Evolutionary conservation across 1,140 invertebrate genomes (phyloP), one percentile per base, ranked within the genome.

Genomic region (Himalopsyche phryganea): DNA sequence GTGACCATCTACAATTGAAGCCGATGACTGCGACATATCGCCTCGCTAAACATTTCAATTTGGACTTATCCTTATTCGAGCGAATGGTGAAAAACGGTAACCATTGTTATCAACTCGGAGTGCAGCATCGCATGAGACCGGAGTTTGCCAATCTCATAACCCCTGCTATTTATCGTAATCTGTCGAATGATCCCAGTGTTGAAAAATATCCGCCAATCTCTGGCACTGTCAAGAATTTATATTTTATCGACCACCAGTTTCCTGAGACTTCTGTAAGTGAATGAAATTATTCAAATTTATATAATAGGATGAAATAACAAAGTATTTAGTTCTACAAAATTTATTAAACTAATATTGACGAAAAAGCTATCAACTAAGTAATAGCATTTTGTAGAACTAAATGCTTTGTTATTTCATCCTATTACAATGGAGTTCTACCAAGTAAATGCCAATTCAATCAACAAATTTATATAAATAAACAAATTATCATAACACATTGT

Each of bases 1-100:
- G 88, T 42, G 91, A 94, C 70, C 88, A 90, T 72, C 79, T 86
- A 65, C 89, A 91, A 68, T 68, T 91, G 32, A 80, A 85, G 54
- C 89, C 88, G 0, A 81, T 75, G 13, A 81, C 83, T 2, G 79
- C 84, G 6, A 79, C 80, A 47, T 82, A 81, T 66, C 66, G 72
- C 35, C 68, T 88, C 38, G 81, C 81, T 19, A 79, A 71, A 53
- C 64, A 83, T 46, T 84, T 77, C 65, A 74, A 84, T 42, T 69
- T 88, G 14, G 83, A 89, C 48, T 78, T 89, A 32, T 90, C 88
- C 1, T 70, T 91, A 28, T 90, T 90, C 68, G 87, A 90, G 68
- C 78, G 88, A 28, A 80, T 89, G 73, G 78, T 88, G 13, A 73
- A 69, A 10, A 83, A 84, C 66, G 72, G 77, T 0, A 71, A 85